Conservation (phyloP, 2,113 vertebrate species). For the Meleagris gallopavo region DNA sequence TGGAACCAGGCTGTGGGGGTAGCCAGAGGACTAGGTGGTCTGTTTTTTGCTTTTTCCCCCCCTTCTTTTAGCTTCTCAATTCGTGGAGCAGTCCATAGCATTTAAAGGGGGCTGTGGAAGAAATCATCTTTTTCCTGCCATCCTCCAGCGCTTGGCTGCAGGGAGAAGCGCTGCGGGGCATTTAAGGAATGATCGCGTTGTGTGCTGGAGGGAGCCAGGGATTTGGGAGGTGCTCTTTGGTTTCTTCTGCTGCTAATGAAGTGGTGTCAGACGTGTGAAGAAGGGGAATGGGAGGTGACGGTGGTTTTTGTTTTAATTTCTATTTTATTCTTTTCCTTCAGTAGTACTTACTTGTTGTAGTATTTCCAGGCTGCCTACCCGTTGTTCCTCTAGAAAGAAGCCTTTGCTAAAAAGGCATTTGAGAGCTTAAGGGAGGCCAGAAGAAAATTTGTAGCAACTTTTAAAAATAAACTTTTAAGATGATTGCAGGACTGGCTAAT, state of each 20-base stretch:
- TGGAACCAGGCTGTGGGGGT: too few relatives aligned
- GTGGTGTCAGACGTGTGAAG: neutral
- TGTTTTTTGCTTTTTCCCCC: accelerated
- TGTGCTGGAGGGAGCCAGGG: neutral
- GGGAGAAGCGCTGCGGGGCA: neutral
- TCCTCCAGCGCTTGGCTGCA: neutral
- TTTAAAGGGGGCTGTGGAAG: neutral
- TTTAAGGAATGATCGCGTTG: neutral
- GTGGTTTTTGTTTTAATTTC: neutral
- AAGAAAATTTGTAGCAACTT: conserved; percentile 8
- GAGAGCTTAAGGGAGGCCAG: neutral
- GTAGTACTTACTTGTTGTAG: neutral
- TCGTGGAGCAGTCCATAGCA: neutral
- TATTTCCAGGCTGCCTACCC: neutral
- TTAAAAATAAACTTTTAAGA: conserved; percentile 44
- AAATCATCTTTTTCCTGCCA: accelerated
- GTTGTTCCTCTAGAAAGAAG: neutral
- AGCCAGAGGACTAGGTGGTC: neutral
- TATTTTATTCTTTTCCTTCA: neutral
- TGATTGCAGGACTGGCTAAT: conserved; percentile 30
- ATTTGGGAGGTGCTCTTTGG: neutral
- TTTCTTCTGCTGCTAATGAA: neutral
- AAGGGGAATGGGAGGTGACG: neutral
- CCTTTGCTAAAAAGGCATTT: neutral
- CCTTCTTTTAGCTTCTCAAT: neutral